Evolutionary conservation across 2,797 vertebrate genomes (phyloP).

Genomic region (Dendrocincla tyrannina): DNA sequence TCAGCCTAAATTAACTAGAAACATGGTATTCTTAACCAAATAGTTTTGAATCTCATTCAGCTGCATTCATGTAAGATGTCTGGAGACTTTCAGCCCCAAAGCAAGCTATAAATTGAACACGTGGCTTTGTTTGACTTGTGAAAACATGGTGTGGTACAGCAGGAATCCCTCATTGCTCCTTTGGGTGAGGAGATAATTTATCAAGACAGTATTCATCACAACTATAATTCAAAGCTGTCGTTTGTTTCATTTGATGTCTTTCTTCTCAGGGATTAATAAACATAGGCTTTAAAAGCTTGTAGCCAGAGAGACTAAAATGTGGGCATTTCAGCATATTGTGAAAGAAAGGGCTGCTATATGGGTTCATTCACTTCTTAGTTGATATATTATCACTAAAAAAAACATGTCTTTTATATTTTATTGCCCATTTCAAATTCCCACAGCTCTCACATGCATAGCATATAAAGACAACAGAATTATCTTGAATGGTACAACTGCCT

Average conservation of each 20-base stretch:
- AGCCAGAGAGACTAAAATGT: not conserved
- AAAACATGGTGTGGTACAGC: not conserved
- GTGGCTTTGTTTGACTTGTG: not conserved
- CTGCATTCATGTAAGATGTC: not conserved
- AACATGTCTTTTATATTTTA: not conserved
- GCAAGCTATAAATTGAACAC: not conserved
- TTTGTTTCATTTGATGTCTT: conserved; percentile 25
- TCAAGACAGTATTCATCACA: not conserved
- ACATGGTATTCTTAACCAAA: not conserved
- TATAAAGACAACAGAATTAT: not conserved
- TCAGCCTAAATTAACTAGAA: not conserved
- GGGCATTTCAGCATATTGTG: not conserved
- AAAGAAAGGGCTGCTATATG: not conserved
- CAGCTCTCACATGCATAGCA: not conserved
- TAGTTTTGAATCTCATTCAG: not conserved
- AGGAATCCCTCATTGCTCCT: not conserved
- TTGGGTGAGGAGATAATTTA: conserved; percentile 6
- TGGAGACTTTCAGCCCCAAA: not conserved
- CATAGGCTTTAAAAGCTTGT: not conserved
- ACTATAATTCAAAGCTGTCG: conserved; percentile 1
- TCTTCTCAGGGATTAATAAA: conserved; percentile 25
- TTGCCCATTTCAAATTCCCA: not conserved
- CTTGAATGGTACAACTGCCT: not conserved
- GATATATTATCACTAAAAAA: not conserved
- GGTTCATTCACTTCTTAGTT: not conserved